Base-by-base conservation (phyloP, 2,888 invertebrate species). In the Lymantria dispar region DNA sequence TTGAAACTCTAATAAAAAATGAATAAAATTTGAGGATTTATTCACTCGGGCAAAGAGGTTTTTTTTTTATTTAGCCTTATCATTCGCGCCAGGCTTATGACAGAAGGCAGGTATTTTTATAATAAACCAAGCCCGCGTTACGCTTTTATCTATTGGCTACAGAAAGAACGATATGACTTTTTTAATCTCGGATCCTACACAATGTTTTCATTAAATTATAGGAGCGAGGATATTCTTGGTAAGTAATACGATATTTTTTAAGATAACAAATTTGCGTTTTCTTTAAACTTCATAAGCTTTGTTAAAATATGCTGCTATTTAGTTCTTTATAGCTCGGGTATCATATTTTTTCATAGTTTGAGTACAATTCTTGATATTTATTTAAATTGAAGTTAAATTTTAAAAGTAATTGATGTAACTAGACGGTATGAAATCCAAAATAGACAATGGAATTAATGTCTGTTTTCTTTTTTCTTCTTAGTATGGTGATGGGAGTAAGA, bases 1-100 rank as follows among this genome's bases (percentile, higher is more conserved):
- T 54, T 51, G 55, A 59, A 54, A 45, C 45, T 54, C 41, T 53
- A 62, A 63, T 63, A 62, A 70, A 67, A 64, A 57, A 38, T 45
- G 58, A 55, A 68, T 72, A 66, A 64, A 67, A 56, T 59, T 22
- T 57, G 49, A 47, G 22, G 22, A 58, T 58, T 68, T 60, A 52
- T 50, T 44, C 50, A 44, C 40, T 52, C 45, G 50, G 48, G 40
- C 31, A 50, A 61, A 49, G 43, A 47, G 60, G 51, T 65, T 65
- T 61, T 22, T n/a, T n/a, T 70, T 70, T 71, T 68, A 61, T 22
- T 60, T 52, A 48, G 48, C 52, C 62, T 71, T 71, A 71, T 71
- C 70, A 65, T 50, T 57, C 22, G 56, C 43, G 51, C 31, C 68
- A 61, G 64, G 54, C 58, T 68, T 66, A 70, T 62, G 62, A 54